Evolutionary conservation across 2,113 vertebrate species (phyloP), one percentile per base, ranked within the genome.

Genomic region (Malurus melanocephalus): DNA sequence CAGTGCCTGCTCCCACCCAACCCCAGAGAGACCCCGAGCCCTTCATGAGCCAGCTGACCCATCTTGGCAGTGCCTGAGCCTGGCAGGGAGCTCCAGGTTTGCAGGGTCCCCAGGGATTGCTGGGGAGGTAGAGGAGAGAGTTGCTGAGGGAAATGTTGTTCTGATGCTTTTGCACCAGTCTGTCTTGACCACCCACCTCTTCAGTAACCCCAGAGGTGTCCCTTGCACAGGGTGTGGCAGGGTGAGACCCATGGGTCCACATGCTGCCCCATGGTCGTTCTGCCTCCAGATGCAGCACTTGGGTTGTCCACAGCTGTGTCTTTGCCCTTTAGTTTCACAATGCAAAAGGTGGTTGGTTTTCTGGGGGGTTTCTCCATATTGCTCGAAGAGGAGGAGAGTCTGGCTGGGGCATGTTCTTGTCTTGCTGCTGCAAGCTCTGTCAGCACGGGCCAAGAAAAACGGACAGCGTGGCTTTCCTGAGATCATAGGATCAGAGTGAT

Each of bases 141-240:
- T 9, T 53, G 79, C 56, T 57, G 66, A 71, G 71, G 33, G 18
- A 48, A 61, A n/a, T 65, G 20, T 35, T 57, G 19, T 59, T 55
- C n/a, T 68, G 40, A 19, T 77, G 30, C 9, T 3, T 51, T 73
- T 83, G 35, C 0, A 0, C 17, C 0, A 0, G 10, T 35, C 28
- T 40, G 9, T 45, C 8, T 32, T 60, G 57, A 40, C 22, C 22
- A 16, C 23, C 18, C 6, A 6, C 16, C 18, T 73, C 51, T 80
- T 49, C 35, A 33, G 14, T 26, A 80, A 1, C 45, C 59, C 42
- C 3, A 2, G 22, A 8, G 1, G 0, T 32, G 35, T 20, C n/a
- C 14, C 48, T 61, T 53, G 18, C 0, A 0, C 43, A 59, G 59
- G 28, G 21, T 32, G 52, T 75, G 72, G 59, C 59, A 55, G 65